Evolutionary conservation across 1,140 invertebrate genomes (phyloP).

Genomic region (Lordiphosa clarofinis): DNA sequence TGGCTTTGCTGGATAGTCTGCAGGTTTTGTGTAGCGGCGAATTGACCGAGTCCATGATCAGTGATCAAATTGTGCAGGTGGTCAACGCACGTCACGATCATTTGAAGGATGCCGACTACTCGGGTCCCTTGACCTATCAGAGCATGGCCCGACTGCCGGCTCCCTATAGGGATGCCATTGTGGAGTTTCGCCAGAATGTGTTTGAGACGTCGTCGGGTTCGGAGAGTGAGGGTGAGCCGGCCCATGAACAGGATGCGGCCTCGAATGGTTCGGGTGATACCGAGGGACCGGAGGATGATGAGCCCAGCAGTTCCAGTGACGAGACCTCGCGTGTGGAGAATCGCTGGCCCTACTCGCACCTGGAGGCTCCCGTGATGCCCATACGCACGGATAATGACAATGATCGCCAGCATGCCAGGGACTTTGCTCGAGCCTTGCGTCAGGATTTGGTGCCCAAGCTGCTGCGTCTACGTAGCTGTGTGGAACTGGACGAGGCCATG

Average conservation of each 20-base stretch:
- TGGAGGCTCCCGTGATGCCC: constrained; percentile 75
- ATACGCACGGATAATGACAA: constrained; percentile 72
- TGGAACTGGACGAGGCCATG: constrained; percentile 90
- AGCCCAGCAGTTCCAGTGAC: constrained; percentile 73
- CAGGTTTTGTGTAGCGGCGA: constrained; percentile 89
- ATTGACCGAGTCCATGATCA: constrained; percentile 82
- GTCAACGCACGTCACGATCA: constrained; percentile 87
- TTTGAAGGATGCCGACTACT: constrained; percentile 90
- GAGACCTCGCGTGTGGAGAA: constrained; percentile 74
- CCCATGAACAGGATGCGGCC: constrained; percentile 79
- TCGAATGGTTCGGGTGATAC: constrained; percentile 86
- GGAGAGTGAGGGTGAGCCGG: constrained; percentile 81
- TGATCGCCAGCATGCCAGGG: constrained; percentile 75
- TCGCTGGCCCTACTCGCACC: constrained; percentile 76
- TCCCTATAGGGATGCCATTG: constrained; percentile 84
- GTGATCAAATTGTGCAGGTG: constrained; percentile 81
- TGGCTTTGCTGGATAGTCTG: constrained; percentile 89
- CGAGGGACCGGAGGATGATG: constrained; percentile 85
- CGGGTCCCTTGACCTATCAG: constrained; percentile 90
- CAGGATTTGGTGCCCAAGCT: constrained; percentile 85
- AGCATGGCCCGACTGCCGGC: constrained; percentile 90
- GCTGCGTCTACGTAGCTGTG: constrained; percentile 80
- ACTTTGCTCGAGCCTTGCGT: constrained; percentile 78
- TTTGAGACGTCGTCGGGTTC: constrained; percentile 82
- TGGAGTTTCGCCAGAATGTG: constrained; percentile 81